These are phyloP conservation scores for Hirtodrosophila cameraria DNA, from an alignment of 2,888 invertebrate species.

Conservation along the genomic window DNA sequence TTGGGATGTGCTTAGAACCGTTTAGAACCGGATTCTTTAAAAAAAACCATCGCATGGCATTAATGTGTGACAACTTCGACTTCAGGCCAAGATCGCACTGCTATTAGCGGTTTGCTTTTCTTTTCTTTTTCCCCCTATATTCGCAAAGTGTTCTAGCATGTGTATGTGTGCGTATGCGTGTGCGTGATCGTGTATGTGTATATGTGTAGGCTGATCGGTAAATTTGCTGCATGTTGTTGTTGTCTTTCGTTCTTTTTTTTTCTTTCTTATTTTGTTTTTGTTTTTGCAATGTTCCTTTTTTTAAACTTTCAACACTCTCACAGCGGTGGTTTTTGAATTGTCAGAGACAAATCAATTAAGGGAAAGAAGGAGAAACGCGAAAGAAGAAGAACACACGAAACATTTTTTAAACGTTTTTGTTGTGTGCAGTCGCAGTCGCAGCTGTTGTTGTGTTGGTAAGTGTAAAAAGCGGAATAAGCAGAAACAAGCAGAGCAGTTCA, in stretches of 20 bases:
- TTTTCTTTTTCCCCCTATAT: slow-evolving; percentile 13
- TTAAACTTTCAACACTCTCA: slow-evolving; percentile 59
- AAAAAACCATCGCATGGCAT: slow-evolving; percentile 49
- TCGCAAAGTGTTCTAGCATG: slow-evolving; percentile 9
- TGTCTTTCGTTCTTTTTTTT: slow-evolving; percentile 27
- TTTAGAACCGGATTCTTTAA: slow-evolving; percentile 70
- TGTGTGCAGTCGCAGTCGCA: slow-evolving; percentile 45
- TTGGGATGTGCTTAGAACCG: slow-evolving; percentile 59
- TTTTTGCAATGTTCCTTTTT: slow-evolving; percentile 63
- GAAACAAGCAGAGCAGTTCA: slow-evolving; percentile 26
- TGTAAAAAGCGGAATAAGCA: slow-evolving; percentile 26
- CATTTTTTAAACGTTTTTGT: slow-evolving; percentile 32
- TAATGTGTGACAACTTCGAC: slow-evolving; percentile 66
- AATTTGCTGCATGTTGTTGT: slow-evolving; percentile 57
- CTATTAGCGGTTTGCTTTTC: slow-evolving; percentile 34
- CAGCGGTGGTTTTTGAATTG: slow-evolving; percentile 60
- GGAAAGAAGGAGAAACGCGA: slow-evolving; percentile 15
- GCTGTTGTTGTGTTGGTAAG: slow-evolving; percentile 46
- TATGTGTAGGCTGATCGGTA: slow-evolving; percentile 46
- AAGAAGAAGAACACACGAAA: slow-evolving; percentile 1
- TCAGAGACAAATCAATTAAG: slow-evolving; percentile 57
- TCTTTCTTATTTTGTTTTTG: slow-evolving; percentile 39
- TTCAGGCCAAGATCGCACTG: slow-evolving; percentile 50
- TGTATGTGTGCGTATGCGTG: slow-evolving; percentile 14
- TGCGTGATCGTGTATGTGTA: slow-evolving; percentile 15